Evolutionary conservation across 2,113 vertebrate species (phyloP).

Genomic region (Pelecanus crispus): DNA sequence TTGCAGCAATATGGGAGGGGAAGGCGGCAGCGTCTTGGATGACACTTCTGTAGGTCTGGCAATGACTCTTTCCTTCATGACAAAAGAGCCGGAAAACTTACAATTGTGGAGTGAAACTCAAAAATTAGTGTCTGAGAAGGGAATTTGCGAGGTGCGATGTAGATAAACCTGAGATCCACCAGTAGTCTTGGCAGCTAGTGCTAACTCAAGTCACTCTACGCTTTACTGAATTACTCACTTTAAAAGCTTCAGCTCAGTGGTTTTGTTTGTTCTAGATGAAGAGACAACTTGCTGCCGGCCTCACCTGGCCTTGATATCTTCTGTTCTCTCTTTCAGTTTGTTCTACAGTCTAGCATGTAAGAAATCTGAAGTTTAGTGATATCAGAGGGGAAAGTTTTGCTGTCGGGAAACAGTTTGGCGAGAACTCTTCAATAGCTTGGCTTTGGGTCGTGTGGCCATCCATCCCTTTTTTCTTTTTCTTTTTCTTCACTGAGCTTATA

Average conservation of each 20-base stretch:
- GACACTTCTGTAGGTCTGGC: neutral
- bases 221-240: neutral
- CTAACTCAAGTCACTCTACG: neutral
- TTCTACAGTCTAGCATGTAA: neutral
- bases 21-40: neutral
- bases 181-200: neutral
- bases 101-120: neutral
- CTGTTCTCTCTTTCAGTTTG: neutral
- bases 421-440: constrained; percentile 41
- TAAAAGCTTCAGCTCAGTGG: neutral
- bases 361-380: neutral
- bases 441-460: too few relatives aligned
- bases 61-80: neutral
- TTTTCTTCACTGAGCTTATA: neutral
- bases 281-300: neutral
- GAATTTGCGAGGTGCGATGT: neutral
- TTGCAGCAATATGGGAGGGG: neutral
- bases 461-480: too few relatives aligned
- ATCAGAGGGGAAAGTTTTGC: constrained; percentile 47
- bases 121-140: neutral
- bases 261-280: neutral
- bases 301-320: neutral
- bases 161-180: neutral
- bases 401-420: constrained; percentile 48
- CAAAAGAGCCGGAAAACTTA: neutral